These are phyloP conservation scores for Orbicella faveolata DNA, from an alignment of 64 coral and sea anemone species.

Conservation along the genomic window DNA sequence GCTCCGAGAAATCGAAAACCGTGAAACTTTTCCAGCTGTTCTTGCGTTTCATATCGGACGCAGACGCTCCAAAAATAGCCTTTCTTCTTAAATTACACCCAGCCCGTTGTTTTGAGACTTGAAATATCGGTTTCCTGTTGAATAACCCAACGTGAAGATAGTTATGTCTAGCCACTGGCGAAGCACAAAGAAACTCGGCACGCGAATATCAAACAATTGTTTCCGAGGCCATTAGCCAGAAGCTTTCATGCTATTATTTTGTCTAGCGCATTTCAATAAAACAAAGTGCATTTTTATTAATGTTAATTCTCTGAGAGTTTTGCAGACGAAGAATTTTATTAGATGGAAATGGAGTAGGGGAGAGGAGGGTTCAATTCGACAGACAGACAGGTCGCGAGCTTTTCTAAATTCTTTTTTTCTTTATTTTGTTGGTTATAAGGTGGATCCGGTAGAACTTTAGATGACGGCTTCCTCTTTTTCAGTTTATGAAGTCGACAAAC, in stretches of 20 bases:
- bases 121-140: conserved; percentile 41
- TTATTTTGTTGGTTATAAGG: neutral
- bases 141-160: conserved; percentile 45
- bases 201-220: conserved; percentile 35
- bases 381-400: neutral
- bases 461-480: neutral
- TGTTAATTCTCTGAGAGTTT: neutral
- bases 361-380: neutral
- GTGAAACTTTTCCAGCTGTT: conserved; percentile 11
- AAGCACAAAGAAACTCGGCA: neutral
- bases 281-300: conserved; percentile 24
- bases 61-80: conserved; percentile 42
- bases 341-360: neutral
- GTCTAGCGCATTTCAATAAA: conserved; percentile 7
- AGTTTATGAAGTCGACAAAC: conserved; percentile 8
- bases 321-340: neutral
- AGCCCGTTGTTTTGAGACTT: conserved; percentile 44
- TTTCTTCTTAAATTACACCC: conserved; percentile 39
- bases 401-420: neutral
- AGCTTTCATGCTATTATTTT: conserved; percentile 16
- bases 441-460: neutral
- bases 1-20: neutral
- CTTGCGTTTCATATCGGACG: neutral
- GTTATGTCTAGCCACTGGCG: conserved; percentile 19
- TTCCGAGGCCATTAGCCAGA: neutral